These are phyloP conservation scores for Ectobius pallidus DNA, from an alignment of 2,888 invertebrate genomes.

Conservation along the genomic window DNA sequence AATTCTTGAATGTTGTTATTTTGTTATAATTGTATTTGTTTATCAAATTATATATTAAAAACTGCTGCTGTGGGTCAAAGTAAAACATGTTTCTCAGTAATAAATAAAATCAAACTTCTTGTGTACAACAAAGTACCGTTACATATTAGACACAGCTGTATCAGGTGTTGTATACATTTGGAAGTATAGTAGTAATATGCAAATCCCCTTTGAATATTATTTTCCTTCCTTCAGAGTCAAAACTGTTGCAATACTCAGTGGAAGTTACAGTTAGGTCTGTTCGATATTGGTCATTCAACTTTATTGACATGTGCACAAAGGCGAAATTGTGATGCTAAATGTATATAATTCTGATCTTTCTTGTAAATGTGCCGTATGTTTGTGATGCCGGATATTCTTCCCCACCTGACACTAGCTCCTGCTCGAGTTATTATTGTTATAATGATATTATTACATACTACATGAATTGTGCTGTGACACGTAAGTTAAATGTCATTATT, in stretches of 20 bases:
- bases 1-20: conserved; percentile 1
- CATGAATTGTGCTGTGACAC: conserved; percentile 45
- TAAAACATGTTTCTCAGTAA: too few species aligned
- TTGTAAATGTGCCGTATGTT: conserved; percentile 7
- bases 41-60: neutral
- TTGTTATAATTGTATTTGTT: neutral
- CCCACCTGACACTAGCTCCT: conserved; percentile 22
- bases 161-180: too few species aligned
- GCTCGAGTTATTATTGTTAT: conserved; percentile 26
- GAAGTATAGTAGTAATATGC: neutral
- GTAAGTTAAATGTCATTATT: conserved; percentile 44
- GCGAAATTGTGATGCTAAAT: neutral
- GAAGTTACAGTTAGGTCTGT: neutral
- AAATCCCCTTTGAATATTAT: neutral
- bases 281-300: too few species aligned
- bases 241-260: neutral
- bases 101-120: too few species aligned
- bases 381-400: neutral
- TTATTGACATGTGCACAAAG: neutral
- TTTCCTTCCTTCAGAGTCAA: neutral
- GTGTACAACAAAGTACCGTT: too few species aligned
- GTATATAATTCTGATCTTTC: conserved; percentile 5
- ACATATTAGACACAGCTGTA: too few species aligned
- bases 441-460: conserved; percentile 31
- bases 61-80: neutral